Evolutionary conservation across 2,113 vertebrate genomes (phyloP), one percentile per base, ranked within the genome.

Genomic region (Notechis scutatus): DNA sequence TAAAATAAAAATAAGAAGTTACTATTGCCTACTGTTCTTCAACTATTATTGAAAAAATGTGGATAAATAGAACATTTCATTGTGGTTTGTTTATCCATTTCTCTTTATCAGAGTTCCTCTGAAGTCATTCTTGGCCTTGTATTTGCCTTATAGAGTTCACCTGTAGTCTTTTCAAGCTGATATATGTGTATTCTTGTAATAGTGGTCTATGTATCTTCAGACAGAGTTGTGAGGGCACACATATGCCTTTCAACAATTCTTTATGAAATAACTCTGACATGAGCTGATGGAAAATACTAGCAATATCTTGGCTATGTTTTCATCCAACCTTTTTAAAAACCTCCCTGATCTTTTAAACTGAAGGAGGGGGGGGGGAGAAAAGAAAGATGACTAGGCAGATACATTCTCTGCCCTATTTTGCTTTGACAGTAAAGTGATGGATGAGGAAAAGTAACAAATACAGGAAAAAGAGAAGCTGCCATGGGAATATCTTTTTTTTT

Each of bases 341-440:
- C 1, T 93, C 94, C 92, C 94, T 47, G 50, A 90, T 93, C n/a
- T 85, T 91, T 89, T 50, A 91, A 81, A 90, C 59, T 92, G 74
- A 42, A 81, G 3, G 34, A 81, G 21, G 34, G 74, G 7, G 15
- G 6, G 14, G 12, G 2, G 0, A 15, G 8, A 50, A 50, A 7
- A 20, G 24, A 74, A 55, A 91, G 64, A 90, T 45, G 56, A 29
- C 29, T 90, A 91, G 4, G 87, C 3, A 18, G 42, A 52, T 87
- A 85, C 91, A 94, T 91, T 59, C 55, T 91, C 85, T 95, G 85
- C 20, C 95, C 91, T 74, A 89, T 89, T 95, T 96, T 95, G 54
- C 50, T 95, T 88, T 92, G 54, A 94, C 94, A 1, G 11, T 90
- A 85, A 87, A 24, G 15, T 47, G 55, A 92, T 81, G 95, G 14